Evolutionary conservation across 2,888 invertebrate species (phyloP).

Genomic region (Spodoptera exigua): DNA sequence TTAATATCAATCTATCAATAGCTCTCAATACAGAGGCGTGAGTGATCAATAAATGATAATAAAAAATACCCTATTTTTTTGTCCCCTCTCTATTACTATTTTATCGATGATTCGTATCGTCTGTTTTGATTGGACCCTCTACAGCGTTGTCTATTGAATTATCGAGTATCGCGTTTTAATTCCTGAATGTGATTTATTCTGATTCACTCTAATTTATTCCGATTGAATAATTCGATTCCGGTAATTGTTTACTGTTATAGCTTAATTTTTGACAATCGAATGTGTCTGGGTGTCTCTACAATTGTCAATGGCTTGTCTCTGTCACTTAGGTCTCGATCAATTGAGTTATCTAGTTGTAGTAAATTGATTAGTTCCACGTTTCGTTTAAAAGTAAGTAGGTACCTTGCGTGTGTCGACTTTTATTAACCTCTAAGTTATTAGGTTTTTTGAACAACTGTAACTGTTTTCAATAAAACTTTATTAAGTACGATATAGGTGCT

Average conservation of each 20-base stretch:
- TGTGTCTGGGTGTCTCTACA: constrained; percentile 49
- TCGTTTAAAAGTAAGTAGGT: too few species aligned
- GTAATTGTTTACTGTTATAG: constrained; percentile 61
- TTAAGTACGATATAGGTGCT: background rate
- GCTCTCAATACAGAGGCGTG: constrained; percentile 82
- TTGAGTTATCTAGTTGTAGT: constrained; percentile 34
- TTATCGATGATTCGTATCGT: constrained; percentile 76
- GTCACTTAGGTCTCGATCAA: constrained; percentile 44
- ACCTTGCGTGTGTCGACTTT: too few species aligned
- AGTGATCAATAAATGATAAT: constrained; percentile 84
- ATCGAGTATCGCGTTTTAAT: constrained; percentile 70
- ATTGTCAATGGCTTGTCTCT: constrained; percentile 50
- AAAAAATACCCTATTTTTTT: constrained; percentile 75
- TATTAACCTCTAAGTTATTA: background rate
- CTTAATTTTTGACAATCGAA: constrained; percentile 60
- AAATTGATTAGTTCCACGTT: constrained; percentile 30
- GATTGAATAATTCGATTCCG: constrained; percentile 62
- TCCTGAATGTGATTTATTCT: constrained; percentile 59
- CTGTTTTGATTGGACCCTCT: constrained; percentile 79
- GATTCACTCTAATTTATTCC: constrained; percentile 63
- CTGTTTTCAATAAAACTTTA: constrained; percentile 35
- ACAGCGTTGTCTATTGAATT: constrained; percentile 80
- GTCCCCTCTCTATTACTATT: constrained; percentile 77
- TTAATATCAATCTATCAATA: constrained; percentile 89
- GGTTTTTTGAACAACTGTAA: too few species aligned